Conservation (phyloP, 1,140 invertebrate genomes). For the Campoletis sonorensis region DNA sequence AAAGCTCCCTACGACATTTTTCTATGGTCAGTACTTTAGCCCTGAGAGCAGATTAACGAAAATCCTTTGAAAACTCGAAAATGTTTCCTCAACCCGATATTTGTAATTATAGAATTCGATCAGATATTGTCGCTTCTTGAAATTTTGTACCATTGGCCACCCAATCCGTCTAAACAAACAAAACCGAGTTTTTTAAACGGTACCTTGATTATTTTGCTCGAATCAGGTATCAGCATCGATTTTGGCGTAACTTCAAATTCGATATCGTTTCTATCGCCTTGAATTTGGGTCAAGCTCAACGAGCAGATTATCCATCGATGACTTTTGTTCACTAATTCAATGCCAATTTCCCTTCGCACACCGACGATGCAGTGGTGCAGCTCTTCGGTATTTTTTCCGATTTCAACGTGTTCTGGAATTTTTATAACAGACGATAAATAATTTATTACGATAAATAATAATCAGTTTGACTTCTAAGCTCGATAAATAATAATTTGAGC, state of each 20-base stretch:
- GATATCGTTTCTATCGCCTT: constrained; percentile 66
- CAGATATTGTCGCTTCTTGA: too few species aligned
- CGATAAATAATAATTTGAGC: too few species aligned
- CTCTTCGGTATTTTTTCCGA: constrained; percentile 64
- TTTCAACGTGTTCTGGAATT: constrained; percentile 55
- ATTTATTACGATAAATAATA: too few species aligned
- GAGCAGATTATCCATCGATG: constrained; percentile 69
- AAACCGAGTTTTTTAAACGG: neutral
- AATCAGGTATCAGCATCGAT: constrained; percentile 65
- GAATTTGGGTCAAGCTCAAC: constrained; percentile 60
- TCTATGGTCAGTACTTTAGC: too few species aligned
- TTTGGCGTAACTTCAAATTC: constrained; percentile 62
- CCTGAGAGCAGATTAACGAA: too few species aligned
- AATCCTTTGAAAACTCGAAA: too few species aligned
- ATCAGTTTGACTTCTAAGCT: too few species aligned
- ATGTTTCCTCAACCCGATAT: too few species aligned
- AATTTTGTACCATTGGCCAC: too few species aligned
- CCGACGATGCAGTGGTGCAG: constrained; percentile 67
- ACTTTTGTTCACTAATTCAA: constrained; percentile 69
- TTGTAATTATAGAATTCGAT: too few species aligned
- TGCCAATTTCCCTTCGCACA: constrained; percentile 61
- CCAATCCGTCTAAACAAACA: neutral
- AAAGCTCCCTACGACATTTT: too few species aligned
- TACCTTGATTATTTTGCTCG: constrained; percentile 64
- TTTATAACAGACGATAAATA: neutral